Base-by-base conservation (phyloP, 2,113 vertebrate genomes). In the Xenopus borealis region DNA sequence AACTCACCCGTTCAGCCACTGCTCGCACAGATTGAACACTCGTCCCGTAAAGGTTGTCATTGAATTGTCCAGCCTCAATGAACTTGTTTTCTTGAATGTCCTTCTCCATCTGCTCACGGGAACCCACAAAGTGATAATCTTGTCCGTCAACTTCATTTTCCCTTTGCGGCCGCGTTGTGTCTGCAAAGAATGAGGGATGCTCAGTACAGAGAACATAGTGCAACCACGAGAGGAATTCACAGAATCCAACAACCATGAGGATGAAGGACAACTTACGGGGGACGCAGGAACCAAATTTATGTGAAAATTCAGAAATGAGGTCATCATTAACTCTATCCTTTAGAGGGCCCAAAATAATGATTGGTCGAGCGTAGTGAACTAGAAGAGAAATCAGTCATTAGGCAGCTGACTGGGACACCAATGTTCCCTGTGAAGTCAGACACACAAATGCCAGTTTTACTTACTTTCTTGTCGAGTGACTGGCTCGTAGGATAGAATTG, bases 51-150 rank as follows among this genome's bases (percentile, higher is more conserved):
- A 99, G 94, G 73, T 99, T 99, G 86, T 99, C 97, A 2, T 99
- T 98, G 88, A 98, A 98, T 85, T 99, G 96, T 67, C 97, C 97
- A 0, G 97, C 97, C 83, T 99, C 97, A 9, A 99, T 99, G 82
- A 99, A 99, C 85, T 98, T 98, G 86, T 97, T 98, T 82, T 98
- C 97, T 88, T 99, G 97, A 84, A 99, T 99, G 80, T 99, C 97
- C 50, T 98, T 99, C 89, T 99, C 97, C 97, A 98, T 98, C 83
- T 99, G 96, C 59, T 99, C 97, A 10, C 96, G 90, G 4, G 96
- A 99, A 0, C 71, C 88, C 10, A 99, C 96, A 10, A 99, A 99
- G 86, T 99, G 97, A 77, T 98, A 99, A 82, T 99, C 97, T 80
- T 99, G 97, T 0, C 97, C 97, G 0, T 99, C 97, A 73, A 99